Evolutionary conservation across 1,140 invertebrate species (phyloP).

Genomic region (Tetramorium alpestre): DNA sequence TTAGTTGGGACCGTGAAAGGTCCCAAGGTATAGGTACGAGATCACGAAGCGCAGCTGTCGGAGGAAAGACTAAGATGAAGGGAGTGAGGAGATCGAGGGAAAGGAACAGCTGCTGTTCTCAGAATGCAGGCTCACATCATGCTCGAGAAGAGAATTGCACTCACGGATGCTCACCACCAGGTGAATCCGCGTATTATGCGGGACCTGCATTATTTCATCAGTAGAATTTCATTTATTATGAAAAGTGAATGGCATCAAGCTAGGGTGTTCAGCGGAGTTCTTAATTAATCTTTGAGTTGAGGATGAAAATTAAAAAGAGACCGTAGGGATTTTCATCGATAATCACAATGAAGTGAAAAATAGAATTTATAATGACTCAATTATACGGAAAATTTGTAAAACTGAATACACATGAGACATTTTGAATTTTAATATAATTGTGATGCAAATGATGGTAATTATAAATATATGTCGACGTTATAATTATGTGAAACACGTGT

Average conservation of each 20-base stretch:
- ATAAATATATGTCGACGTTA: not conserved
- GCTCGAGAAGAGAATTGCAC: constrained; percentile 54
- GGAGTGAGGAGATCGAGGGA: constrained; percentile 57
- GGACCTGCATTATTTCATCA: not conserved
- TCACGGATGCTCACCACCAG: constrained; percentile 50
- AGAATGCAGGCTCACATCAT: constrained; percentile 61
- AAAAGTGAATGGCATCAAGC: not conserved
- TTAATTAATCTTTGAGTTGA: not conserved
- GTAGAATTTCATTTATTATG: not conserved
- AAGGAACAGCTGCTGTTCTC: constrained; percentile 75
- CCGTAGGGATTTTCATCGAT: not conserved
- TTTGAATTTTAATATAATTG: not conserved
- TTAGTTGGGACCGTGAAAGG: constrained; percentile 64
- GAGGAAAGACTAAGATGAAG: constrained; percentile 57
- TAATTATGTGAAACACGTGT: not conserved
- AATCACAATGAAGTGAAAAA: not conserved
- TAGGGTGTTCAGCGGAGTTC: not conserved
- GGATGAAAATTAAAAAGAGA: not conserved
- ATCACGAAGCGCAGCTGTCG: constrained; percentile 71
- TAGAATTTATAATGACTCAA: not conserved
- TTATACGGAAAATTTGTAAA: not conserved
- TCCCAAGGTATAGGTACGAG: constrained; percentile 63
- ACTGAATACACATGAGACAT: not conserved
- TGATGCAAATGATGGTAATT: not conserved
- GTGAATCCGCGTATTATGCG: constrained; percentile 61